phyloP scores from a whole-genome alignment of 2,113 vertebrate species.

The Bubo blakistoni region DNA sequence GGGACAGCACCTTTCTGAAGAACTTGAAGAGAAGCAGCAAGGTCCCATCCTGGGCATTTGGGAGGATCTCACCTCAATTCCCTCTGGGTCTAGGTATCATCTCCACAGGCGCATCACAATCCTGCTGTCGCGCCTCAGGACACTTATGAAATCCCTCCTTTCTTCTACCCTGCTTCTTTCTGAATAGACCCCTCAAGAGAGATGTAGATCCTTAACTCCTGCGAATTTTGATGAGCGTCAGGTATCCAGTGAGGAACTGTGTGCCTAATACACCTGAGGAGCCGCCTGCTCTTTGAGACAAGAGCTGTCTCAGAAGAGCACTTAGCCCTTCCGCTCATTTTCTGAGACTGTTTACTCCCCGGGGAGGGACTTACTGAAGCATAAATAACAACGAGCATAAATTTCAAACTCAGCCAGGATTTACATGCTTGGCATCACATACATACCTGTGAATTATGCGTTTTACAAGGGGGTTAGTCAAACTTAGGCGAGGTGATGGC shows the following conservation, averaged over 20 bases:
- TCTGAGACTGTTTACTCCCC: not conserved
- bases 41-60: not conserved
- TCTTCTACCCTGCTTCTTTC: not conserved
- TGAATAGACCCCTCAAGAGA: not conserved
- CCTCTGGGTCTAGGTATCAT: not conserved
- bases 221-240: not conserved
- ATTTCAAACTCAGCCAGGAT: not conserved
- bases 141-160: not conserved
- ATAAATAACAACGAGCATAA: not conserved
- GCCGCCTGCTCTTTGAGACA: not conserved
- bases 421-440: not conserved
- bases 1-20: not conserved
- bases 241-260: not conserved
- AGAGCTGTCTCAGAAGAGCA: not conserved
- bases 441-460: not conserved
- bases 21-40: not conserved
- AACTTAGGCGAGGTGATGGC: not conserved
- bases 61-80: not conserved
- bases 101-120: not conserved
- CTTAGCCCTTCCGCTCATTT: not conserved
- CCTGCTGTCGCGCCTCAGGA: not conserved
- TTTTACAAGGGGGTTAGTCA: not conserved
- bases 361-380: not conserved
- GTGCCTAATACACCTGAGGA: not conserved
- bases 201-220: not conserved